phyloP scores from a whole-genome alignment of 2,888 invertebrate genomes.

The Tillus elongatus region DNA sequence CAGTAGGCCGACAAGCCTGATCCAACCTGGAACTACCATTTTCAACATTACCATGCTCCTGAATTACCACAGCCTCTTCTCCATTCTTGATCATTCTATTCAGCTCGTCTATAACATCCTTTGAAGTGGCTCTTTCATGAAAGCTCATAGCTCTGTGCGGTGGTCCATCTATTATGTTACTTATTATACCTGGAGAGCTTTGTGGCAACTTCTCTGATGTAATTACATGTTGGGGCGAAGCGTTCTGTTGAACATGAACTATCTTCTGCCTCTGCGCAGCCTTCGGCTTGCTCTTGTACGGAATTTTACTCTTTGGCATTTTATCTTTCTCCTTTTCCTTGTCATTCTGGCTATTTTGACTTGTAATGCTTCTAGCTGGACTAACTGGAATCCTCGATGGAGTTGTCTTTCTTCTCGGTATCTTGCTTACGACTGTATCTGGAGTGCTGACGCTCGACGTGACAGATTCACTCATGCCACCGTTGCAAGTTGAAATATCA shows the following conservation, averaged over 20 bases:
- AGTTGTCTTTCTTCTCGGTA: constrained; percentile 39
- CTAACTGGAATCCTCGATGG: constrained; percentile 34
- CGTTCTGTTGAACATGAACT: constrained; percentile 25
- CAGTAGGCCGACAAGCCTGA: constrained; percentile 60
- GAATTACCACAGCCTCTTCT: constrained; percentile 36
- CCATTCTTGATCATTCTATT: constrained; percentile 55
- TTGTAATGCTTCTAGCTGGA: constrained; percentile 29
- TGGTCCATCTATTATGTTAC: constrained; percentile 43
- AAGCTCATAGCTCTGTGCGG: constrained; percentile 55
- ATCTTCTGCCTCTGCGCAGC: constrained; percentile 32
- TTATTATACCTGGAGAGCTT: constrained; percentile 34
- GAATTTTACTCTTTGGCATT: constrained; percentile 50
- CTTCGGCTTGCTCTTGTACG: constrained; percentile 38
- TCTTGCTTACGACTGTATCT: constrained; percentile 58
- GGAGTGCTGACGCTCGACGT: constrained; percentile 62
- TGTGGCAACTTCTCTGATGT: constrained; percentile 39
- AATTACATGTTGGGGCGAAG: constrained; percentile 32
- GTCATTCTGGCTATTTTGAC: constrained; percentile 36
- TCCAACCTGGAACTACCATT: constrained; percentile 44
- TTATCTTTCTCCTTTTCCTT: constrained; percentile 35
- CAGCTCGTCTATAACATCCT: constrained; percentile 67
- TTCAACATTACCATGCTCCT: constrained; percentile 18
- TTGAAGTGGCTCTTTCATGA: constrained; percentile 64
- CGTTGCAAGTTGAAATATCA: constrained; percentile 30
- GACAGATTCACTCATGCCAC: constrained; percentile 56